Evolutionary conservation across 2,888 invertebrate species (phyloP).

Genomic region (Tubulanus polymorphus): DNA sequence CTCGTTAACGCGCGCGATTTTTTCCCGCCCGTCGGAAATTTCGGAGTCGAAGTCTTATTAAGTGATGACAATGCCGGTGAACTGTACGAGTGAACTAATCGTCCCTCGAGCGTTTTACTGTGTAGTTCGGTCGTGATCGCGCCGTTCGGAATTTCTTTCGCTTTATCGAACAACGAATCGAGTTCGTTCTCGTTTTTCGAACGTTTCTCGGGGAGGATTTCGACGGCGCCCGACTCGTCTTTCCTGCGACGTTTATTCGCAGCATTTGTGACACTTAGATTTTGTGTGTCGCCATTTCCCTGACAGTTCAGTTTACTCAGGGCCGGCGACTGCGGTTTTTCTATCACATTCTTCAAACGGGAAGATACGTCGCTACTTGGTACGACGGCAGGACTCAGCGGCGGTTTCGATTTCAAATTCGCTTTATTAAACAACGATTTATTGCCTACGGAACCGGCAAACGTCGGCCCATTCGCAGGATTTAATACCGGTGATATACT

Average conservation of each 20-base stretch:
- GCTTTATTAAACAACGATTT: too few relatives aligned
- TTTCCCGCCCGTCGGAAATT: background rate
- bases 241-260: conserved; percentile 21
- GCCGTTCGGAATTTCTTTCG: background rate
- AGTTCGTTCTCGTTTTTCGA: background rate
- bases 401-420: background rate
- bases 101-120: background rate
- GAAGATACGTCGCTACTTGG: background rate
- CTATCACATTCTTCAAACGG: too few relatives aligned
- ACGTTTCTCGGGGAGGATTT: background rate
- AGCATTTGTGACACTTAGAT: conserved; percentile 18
- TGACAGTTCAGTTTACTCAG: too few relatives aligned
- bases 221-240: background rate
- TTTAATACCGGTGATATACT: too few relatives aligned
- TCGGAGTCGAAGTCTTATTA: background rate
- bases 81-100: background rate
- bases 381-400: background rate
- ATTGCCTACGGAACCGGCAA: too few relatives aligned
- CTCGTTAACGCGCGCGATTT: too few relatives aligned
- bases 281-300: background rate
- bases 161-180: background rate
- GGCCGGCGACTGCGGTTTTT: too few relatives aligned
- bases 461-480: too few relatives aligned
- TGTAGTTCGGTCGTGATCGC: background rate
- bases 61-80: background rate